Evolutionary conservation across 2,797 vertebrate species (phyloP).

Genomic region (Decapterus maruadsi): DNA sequence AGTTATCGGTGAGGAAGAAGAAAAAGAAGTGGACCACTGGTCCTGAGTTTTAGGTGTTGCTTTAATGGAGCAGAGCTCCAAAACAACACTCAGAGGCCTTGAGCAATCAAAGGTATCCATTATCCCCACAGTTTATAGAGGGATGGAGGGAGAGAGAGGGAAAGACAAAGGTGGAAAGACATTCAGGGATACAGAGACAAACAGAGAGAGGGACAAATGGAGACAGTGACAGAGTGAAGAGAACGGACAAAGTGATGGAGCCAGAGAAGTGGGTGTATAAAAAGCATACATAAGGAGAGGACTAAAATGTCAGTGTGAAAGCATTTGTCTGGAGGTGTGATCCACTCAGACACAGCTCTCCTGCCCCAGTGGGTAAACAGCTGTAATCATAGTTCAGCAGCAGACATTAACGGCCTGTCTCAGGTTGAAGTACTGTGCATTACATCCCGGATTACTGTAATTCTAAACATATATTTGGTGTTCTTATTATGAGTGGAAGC

Average conservation of each 20-base stretch:
- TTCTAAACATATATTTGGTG: conserved; percentile 30
- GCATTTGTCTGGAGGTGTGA: conserved; percentile 74
- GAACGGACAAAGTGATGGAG: conserved; percentile 56
- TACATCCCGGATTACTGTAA: conserved; percentile 40
- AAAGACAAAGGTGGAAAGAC: conserved; percentile 19
- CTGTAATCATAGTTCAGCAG: conserved; percentile 68
- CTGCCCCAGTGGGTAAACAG: conserved; percentile 64
- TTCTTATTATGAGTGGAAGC: not conserved
- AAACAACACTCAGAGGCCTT: conserved; percentile 52
- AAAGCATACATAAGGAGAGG: conserved; percentile 70
- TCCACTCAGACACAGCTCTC: conserved; percentile 62
- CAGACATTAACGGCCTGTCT: conserved; percentile 59
- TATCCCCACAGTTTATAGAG: conserved; percentile 63
- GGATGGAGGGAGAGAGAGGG: conserved; percentile 47
- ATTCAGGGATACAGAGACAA: conserved; percentile 18
- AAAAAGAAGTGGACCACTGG: too few species aligned
- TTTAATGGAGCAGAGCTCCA: conserved; percentile 61
- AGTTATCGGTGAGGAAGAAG: not conserved
- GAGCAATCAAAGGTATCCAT: conserved; percentile 72
- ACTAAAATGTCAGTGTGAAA: conserved; percentile 71
- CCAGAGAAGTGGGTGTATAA: conserved; percentile 72
- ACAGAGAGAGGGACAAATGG: conserved; percentile 42
- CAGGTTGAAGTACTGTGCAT: conserved; percentile 46
- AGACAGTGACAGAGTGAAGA: conserved; percentile 60
- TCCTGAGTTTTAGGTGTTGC: conserved; percentile 58